Evolutionary conservation across 2,797 vertebrate species (phyloP).

Genomic region (Tamandua tetradactyla): DNA sequence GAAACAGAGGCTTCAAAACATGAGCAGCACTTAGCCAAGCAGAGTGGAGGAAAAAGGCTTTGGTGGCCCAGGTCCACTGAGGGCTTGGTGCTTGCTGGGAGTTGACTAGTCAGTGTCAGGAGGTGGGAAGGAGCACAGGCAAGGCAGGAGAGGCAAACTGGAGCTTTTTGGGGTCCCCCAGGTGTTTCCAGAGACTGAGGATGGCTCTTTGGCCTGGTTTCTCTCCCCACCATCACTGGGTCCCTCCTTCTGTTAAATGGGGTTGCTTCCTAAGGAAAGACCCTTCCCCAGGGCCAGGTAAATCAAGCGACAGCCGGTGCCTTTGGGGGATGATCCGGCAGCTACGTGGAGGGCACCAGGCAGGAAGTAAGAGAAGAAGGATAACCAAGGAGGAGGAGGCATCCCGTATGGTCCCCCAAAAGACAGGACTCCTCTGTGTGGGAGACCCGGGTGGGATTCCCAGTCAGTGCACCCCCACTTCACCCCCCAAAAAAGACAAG

Average conservation of each 20-base stretch:
- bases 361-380: background rate
- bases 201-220: background rate
- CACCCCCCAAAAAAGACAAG: no score
- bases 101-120: background rate
- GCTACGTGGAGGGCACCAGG: background rate
- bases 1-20: background rate
- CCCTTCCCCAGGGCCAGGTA: background rate
- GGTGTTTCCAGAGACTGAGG: background rate
- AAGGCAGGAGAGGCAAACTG: background rate
- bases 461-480: no score
- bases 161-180: background rate
- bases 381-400: background rate
- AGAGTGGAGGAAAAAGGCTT: rapidly evolving
- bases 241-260: background rate
- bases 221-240: background rate
- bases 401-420: background rate
- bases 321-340: background rate
- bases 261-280: background rate
- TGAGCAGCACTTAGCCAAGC: no score
- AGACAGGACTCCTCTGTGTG: background rate
- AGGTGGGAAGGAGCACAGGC: background rate
- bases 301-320: background rate
- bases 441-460: no score
- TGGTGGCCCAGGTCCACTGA: background rate
- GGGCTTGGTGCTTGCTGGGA: background rate